Evolutionary conservation across 2,888 invertebrate genomes (phyloP).

Genomic region (Eumerus sabulonum): DNA sequence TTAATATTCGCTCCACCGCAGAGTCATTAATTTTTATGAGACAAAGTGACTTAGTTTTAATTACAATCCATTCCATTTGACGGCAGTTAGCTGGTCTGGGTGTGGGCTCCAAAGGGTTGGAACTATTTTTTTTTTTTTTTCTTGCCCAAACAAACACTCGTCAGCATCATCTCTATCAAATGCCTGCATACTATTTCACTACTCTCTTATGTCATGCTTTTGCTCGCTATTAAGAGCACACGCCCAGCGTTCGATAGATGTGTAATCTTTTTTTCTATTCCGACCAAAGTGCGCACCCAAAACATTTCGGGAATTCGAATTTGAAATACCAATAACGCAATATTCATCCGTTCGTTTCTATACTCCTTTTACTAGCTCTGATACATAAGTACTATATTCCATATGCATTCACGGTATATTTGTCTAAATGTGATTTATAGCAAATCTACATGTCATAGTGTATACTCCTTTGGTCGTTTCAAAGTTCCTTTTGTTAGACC

Average conservation of each 20-base stretch:
- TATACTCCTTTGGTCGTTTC: conserved; percentile 41
- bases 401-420: conserved; percentile 51
- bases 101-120: conserved; percentile 16
- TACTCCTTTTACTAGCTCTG: conserved; percentile 7
- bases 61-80: too few relatives aligned
- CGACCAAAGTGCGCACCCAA: conserved; percentile 51
- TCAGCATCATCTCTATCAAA: conserved; percentile 34
- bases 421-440: conserved; percentile 42
- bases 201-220: conserved; percentile 32
- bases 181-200: conserved; percentile 43
- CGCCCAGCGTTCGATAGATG: conserved; percentile 51
- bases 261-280: conserved; percentile 48
- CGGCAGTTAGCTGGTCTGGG: conserved; percentile 1
- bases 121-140: not conserved
- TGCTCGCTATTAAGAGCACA: conserved; percentile 35
- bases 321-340: conserved; percentile 24
- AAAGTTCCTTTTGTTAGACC: conserved; percentile 46
- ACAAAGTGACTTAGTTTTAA: too few relatives aligned
- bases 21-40: too few relatives aligned
- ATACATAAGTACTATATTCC: conserved; percentile 50
- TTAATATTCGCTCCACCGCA: too few relatives aligned
- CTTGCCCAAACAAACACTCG: conserved; percentile 22
- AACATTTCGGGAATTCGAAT: conserved; percentile 60
- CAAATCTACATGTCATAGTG: conserved; percentile 66
- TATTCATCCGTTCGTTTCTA: not conserved